Evolutionary conservation across 1,140 invertebrate species (phyloP), one percentile per base, ranked within the genome.

Genomic region (Agrilus planipennis): DNA sequence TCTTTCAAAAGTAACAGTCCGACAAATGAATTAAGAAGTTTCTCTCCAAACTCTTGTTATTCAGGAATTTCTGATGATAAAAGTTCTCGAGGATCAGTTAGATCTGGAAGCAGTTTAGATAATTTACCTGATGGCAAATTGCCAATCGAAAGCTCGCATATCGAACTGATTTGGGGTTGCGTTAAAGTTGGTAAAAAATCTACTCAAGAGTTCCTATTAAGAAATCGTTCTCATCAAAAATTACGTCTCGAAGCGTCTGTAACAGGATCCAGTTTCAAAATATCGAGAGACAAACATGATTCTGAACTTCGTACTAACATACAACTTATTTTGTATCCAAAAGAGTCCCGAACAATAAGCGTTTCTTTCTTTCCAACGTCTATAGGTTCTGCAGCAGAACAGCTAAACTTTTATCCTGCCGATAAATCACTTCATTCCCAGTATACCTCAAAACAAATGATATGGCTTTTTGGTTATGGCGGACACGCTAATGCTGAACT

Each of bases 101-200:
- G 46, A 19, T 49, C 50, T 36, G 42, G 39, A 12, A 60, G 58
- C 41, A 49, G 51, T 21, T 36, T 59, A 23, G 52, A 51, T 21
- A 52, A 39, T 38, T 40, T 61, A 25, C 55, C 55, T 2, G 51
- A 56, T 41, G 59, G 59, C 9, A 60, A 60, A 43, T 55, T 70
- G 29, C 68, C 70, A 7, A 66, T 72, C 19, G 54, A 60, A 45
- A 61, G 65, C 15, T 70, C 65, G 10, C 63, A 67, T 18, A 58
- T 55, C 38, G 61, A 69, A 44, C 42, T 72, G 5, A 59, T 68
- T 30, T 72, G 70, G 70, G 68, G 63, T 15, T 70, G 66, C 34
- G 42, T 71, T 14, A 65, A 62, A 52, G 47, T 55, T 12, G 67
- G 66, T 18, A 68, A 64, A 48, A 60, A 50, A 11, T 64, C 65